Conservation (phyloP, 2,113 vertebrate genomes). For the Archocentrus centrarchus region DNA sequence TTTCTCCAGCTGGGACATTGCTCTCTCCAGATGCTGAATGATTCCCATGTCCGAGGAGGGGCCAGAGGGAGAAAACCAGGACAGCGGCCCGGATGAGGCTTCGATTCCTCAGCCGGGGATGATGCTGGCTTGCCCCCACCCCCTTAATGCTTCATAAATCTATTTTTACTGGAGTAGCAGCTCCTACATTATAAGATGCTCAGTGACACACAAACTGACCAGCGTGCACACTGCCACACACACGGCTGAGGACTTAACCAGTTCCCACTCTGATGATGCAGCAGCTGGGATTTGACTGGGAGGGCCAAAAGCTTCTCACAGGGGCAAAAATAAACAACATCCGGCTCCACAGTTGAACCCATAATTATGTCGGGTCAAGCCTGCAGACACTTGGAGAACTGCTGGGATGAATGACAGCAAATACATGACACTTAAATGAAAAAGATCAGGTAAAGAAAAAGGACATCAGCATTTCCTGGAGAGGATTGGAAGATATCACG, state of each 20-base stretch:
- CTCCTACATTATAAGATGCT: conserved; percentile 26
- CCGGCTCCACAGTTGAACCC: conserved; percentile 29
- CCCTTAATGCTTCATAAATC: conserved; percentile 38
- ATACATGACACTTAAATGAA: neutral
- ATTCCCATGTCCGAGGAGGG: conserved; percentile 45
- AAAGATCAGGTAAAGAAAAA: neutral
- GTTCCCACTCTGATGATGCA: neutral
- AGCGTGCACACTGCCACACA: neutral
- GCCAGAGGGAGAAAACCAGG: conserved; percentile 25
- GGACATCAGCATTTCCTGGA: neutral
- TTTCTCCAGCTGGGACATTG: conserved; percentile 51
- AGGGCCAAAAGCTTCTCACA: conserved; percentile 57
- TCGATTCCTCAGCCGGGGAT: conserved; percentile 32
- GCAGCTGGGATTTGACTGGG: conserved; percentile 53
- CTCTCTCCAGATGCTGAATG: conserved; percentile 29
- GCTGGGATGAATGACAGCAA: conserved; percentile 2
- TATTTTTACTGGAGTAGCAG: conserved; percentile 40
- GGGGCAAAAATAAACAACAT: conserved; percentile 52
- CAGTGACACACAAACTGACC: neutral
- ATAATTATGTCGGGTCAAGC: conserved; percentile 33
- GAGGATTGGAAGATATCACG: neutral
- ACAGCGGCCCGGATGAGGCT: conserved; percentile 22
- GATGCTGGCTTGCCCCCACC: neutral
- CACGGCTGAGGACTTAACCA: neutral
- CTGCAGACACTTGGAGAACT: conserved; percentile 22